phyloP scores from a whole-genome alignment of 2,113 vertebrate genomes.

The Corynorhinus townsendii region DNA sequence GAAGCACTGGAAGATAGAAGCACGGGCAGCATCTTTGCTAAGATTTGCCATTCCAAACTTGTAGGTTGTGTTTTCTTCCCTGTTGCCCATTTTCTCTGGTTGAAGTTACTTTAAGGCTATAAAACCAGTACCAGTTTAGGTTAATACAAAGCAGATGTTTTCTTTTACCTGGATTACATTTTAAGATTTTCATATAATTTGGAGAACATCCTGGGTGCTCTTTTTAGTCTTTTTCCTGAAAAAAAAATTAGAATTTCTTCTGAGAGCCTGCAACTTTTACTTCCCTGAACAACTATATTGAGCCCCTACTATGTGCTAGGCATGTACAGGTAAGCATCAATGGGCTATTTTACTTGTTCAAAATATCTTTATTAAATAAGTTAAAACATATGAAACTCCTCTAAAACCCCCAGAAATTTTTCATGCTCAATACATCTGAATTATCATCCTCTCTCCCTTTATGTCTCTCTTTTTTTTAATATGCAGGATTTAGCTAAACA shows the following conservation, averaged over 20 bases:
- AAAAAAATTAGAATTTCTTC: not conserved
- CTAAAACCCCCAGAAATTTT: not conserved
- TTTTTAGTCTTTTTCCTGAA: not conserved
- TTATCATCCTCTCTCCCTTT: not conserved
- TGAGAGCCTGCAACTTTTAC: not conserved
- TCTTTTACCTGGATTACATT: not conserved
- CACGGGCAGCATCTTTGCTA: not conserved
- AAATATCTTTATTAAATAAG: slow-evolving; percentile 3
- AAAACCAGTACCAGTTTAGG: not conserved
- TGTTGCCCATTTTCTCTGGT: not conserved
- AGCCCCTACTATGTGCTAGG: not conserved
- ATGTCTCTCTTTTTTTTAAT: not conserved
- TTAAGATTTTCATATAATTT: not conserved
- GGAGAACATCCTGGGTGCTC: not conserved
- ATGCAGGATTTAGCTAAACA: not conserved
- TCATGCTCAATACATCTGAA: not conserved
- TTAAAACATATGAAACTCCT: not conserved
- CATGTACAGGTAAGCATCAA: not conserved
- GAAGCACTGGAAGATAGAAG: not conserved
- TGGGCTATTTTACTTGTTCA: not conserved
- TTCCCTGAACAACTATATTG: not conserved
- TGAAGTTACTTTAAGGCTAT: not conserved
- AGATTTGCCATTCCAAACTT: not conserved
- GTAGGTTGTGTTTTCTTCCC: not conserved
- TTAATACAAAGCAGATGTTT: not conserved